Evolutionary conservation across 2,888 invertebrate genomes (phyloP), one percentile per base, ranked within the genome.

Genomic region (Serrognathus titanus): DNA sequence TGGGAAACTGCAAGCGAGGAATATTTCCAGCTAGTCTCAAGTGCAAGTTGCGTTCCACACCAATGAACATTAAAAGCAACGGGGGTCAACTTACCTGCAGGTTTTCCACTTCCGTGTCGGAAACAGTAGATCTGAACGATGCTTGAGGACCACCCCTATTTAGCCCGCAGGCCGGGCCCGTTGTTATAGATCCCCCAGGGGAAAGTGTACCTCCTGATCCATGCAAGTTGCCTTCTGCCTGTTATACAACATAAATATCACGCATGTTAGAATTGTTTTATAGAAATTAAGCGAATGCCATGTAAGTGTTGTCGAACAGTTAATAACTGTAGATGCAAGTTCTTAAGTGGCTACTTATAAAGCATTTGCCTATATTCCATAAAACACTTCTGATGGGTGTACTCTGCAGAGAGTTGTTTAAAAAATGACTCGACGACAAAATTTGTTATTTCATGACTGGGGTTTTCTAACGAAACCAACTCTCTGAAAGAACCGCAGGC

Each of bases 61-160:
- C 40, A 11, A 40, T 16, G 10, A 43, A 58, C 58, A 58, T 31
- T 36, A 37, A 58, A 58, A 58, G 58, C 58, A 38, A 47, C 47
- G 37, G 31, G 41, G 47, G 20, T 16, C 3, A 12, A 85, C 88
- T 87, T 85, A 93, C 92, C 83, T 90, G 90, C 78, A 89, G 86
- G 76, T 90, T 87, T 80, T 92, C 90, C 75, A 92, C 90, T 82
- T 96, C 96, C 73, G 94, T 94, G 79, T 96, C 96, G 69, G 95
- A 96, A 72, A 94, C 90, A 68, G 94, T 92, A 70, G 94, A 93
- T 74, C 94, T 88, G 82, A 92, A 89, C 46, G 85, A 82, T 70
- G 90, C 87, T 78, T 88, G 85, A 70, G 83, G 69, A 76, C 85
- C 88, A 76, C 84, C 85, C 78, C 86, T 86, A 78, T 84, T 89